phyloP scores from a whole-genome alignment of 2,888 invertebrate genomes.

The Lycocerus yunnanus region DNA sequence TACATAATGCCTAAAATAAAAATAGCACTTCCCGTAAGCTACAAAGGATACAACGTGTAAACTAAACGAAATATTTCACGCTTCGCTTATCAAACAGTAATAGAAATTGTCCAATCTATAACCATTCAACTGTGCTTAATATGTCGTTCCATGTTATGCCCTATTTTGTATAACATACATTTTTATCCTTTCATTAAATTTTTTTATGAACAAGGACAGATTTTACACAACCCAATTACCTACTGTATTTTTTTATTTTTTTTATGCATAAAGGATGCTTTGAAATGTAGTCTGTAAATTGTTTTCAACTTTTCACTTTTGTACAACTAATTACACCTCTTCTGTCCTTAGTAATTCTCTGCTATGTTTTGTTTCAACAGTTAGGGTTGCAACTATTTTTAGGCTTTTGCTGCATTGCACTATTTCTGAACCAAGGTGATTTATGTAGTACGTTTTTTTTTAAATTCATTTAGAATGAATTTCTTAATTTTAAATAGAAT shows the following conservation, averaged over 20 bases:
- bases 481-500: not conserved
- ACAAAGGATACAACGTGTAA: not conserved
- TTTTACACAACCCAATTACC: not conserved
- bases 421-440: not conserved
- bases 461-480: not conserved
- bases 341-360: not conserved
- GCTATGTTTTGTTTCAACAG: not conserved
- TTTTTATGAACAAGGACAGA: not conserved
- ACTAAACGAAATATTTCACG: not conserved
- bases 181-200: not conserved
- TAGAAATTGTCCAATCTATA: conserved; percentile 1
- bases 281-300: not conserved
- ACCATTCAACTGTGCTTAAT: not conserved
- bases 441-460: not conserved
- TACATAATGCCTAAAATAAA: not conserved
- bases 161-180: not conserved
- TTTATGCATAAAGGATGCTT: not conserved
- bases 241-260: not conserved
- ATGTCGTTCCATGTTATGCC: not conserved
- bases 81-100: not conserved
- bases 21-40: not conserved
- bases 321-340: not conserved
- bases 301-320: not conserved
- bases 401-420: not conserved
- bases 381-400: not conserved